Evolutionary conservation across 2,113 vertebrate species (phyloP), one percentile per base, ranked within the genome.

Genomic region (Colistium nudipinnis): DNA sequence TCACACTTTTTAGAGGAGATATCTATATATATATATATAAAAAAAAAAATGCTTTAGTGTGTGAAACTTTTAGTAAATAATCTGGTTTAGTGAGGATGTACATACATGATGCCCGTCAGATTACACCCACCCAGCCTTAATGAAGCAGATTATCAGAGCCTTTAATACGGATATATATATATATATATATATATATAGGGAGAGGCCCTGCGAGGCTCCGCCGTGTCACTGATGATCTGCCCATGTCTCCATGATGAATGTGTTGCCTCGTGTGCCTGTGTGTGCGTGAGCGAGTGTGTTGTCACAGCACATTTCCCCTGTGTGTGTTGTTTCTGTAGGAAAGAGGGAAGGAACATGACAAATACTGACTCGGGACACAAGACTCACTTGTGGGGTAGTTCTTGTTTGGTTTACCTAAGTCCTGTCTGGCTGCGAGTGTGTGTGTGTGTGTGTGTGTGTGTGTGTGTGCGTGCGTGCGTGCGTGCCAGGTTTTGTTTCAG

Each of bases 161-260:
- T 47, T 48, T 22, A n/a, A n/a, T n/a, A n/a, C n/a, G n/a, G n/a
- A n/a, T n/a, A n/a, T n/a, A n/a, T n/a, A n/a, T n/a, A n/a, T n/a
- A n/a, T n/a, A n/a, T n/a, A n/a, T n/a, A n/a, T n/a, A n/a, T n/a
- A n/a, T n/a, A n/a, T n/a, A n/a, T n/a, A 80, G 80, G 73, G 74
- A 88, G 81, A 81, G 80, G 87, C 78, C 86, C 84, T 84, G 80
- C 84, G 47, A 78, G 85, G 85, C 87, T 84, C 65, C 74, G 60
- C 70, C 73, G 77, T 88, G 90, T 89, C 90, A 88, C 87, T 79
- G 82, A 87, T 76, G 90, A 91, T 89, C 87, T 91, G 86, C 78
- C 85, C 81, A 83, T 83, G 82, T 84, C 60, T 53, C 44, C 61
- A 75, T 90, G 90, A 91, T 88, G 82, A 87, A 78, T 86, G 76